Conservation (phyloP, 2,797 vertebrate genomes). For the Sciurus carolinensis region DNA sequence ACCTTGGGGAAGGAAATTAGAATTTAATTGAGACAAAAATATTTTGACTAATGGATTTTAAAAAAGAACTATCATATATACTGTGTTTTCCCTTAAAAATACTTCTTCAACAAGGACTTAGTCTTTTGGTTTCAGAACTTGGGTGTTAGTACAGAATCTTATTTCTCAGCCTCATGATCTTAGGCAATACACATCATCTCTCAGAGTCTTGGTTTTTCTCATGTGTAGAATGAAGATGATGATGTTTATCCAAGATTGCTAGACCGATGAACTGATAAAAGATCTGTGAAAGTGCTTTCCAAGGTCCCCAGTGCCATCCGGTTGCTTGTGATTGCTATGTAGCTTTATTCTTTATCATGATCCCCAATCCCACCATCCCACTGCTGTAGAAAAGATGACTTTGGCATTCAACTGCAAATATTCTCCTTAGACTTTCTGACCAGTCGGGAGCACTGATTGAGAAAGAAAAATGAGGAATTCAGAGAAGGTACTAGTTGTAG, state of each 20-base stretch:
- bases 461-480: not conserved
- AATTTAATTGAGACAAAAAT: not conserved
- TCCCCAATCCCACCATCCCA: not conserved
- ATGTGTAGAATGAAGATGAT: not conserved
- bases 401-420: not conserved
- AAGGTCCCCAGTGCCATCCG: not conserved
- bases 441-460: not conserved
- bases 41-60: conserved; percentile 32
- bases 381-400: not conserved
- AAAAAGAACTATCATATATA: not conserved
- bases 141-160: not conserved
- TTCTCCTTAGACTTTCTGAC: not conserved
- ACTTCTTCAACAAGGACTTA: not conserved
- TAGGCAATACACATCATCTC: not conserved
- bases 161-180: not conserved
- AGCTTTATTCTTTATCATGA: not conserved
- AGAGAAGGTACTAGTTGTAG: not conserved
- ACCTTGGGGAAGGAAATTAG: not conserved
- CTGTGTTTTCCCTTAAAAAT: conserved; percentile 13
- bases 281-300: not conserved
- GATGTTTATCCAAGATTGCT: not conserved
- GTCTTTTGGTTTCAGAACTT: conserved; percentile 8
- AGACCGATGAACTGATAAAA: not conserved
- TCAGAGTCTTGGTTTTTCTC: not conserved
- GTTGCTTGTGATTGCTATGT: not conserved